Percentiles rank a stretch among this genome's conserved stretches.
Evolutionary conservation across 2,797 vertebrate genomes (phyloP).

Genomic region (Erpetoichthys calabaricus): DNA sequence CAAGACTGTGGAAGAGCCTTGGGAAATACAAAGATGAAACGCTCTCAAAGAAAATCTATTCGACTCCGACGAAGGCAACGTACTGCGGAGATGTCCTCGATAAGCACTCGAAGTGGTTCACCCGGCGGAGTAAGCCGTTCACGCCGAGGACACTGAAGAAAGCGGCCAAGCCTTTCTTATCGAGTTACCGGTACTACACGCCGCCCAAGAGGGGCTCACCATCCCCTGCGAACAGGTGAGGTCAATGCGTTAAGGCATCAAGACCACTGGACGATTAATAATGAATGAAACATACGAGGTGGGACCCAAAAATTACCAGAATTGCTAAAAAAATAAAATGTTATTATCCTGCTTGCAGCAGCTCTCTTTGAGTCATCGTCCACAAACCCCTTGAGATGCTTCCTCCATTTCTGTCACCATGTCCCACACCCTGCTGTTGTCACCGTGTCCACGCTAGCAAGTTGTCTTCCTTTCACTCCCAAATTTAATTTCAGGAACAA

Average conservation of each 20-base stretch:
- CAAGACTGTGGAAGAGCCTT: too few relatives aligned
- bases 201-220: constrained; percentile 11
- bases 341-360: too few relatives aligned
- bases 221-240: constrained; percentile 8
- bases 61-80: constrained; percentile 18
- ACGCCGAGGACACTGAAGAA: constrained; percentile 25
- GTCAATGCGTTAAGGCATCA: constrained; percentile 1
- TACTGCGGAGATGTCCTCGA: constrained; percentile 22
- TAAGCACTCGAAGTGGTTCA: constrained; percentile 25
- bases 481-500: too few relatives aligned
- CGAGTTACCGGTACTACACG: constrained; percentile 24
- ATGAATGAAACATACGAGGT: constrained; percentile 5
- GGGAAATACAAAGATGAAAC: neutral
- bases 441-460: too few relatives aligned
- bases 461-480: too few relatives aligned
- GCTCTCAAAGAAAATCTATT: constrained; percentile 14
- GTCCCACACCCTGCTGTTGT: too few relatives aligned
- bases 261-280: constrained; percentile 17
- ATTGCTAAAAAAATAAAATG: too few relatives aligned
- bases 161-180: constrained; percentile 19
- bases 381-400: too few relatives aligned
- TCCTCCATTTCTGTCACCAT: too few relatives aligned
- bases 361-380: too few relatives aligned
- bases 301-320: too few relatives aligned
- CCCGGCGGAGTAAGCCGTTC: constrained; percentile 15